A percentile compares a stretch with the other conserved stretches of the same genome.
Evolutionary conservation across 1,140 invertebrate species (phyloP).

Genomic region (Proales similis): DNA sequence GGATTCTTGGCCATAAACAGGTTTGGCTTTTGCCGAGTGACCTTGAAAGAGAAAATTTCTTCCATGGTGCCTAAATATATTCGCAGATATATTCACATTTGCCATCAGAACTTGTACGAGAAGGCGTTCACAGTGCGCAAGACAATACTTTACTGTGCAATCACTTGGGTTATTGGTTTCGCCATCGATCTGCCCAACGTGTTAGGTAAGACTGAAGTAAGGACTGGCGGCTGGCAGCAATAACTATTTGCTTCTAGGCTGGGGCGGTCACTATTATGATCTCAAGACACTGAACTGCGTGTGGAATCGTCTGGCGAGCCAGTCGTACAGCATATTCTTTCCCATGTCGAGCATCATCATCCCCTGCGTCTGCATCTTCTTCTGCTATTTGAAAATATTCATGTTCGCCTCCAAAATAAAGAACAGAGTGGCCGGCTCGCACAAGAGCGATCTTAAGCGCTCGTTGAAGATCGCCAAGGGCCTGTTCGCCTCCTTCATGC

Average conservation of each 20-base stretch:
- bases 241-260: slow-evolving; percentile 2
- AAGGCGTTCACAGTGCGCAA: slow-evolving; percentile 37
- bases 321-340: slow-evolving; percentile 39
- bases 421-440: neutral
- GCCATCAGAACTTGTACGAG: slow-evolving; percentile 29
- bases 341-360: slow-evolving; percentile 9
- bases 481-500: slow-evolving; percentile 6
- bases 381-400: slow-evolving; percentile 30
- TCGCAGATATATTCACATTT: slow-evolving; percentile 33
- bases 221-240: neutral
- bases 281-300: slow-evolving; percentile 38
- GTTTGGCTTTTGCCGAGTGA: slow-evolving; percentile 3
- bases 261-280: slow-evolving; percentile 39
- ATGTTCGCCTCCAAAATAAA: slow-evolving; percentile 7
- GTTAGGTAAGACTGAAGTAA: no score
- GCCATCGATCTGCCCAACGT: slow-evolving; percentile 39
- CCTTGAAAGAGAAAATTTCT: neutral
- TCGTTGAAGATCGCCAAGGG: slow-evolving; percentile 33
- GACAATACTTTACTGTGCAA: slow-evolving; percentile 35
- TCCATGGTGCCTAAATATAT: neutral
- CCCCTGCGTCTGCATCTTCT: slow-evolving; percentile 9
- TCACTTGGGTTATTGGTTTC: slow-evolving; percentile 38
- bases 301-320: slow-evolving; percentile 37
- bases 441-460: slow-evolving; percentile 1
- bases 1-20: slow-evolving; percentile 38